These are phyloP conservation scores for Geodia barretti DNA, from an alignment of 37 sponge, comb jelly and placozoan genomes.

Conservation along the genomic window DNA sequence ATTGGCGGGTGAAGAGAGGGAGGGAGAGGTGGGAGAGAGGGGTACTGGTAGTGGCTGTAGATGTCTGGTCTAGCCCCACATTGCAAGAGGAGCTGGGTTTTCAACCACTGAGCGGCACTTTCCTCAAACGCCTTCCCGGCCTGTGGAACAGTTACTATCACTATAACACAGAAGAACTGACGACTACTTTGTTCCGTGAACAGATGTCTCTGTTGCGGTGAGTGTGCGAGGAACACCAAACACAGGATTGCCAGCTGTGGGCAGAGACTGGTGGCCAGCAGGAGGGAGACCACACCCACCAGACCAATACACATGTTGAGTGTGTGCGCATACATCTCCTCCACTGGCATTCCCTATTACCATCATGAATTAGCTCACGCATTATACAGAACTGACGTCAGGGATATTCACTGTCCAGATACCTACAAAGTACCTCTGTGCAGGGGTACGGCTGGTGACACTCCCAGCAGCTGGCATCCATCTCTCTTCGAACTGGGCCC, in stretches of 20 bases:
- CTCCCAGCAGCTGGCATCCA: no score
- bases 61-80: slow-evolving; percentile 30
- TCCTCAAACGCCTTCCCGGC: slow-evolving; percentile 35
- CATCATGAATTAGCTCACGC: background rate
- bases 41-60: slow-evolving; percentile 44
- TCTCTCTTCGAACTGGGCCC: slow-evolving; percentile 82
- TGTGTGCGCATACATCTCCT: slow-evolving; percentile 39
- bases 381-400: background rate
- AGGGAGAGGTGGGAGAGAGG: slow-evolving; percentile 30
- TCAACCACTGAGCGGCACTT: slow-evolving; percentile 15
- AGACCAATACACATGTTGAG: slow-evolving; percentile 46
- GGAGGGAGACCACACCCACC: slow-evolving; percentile 54
- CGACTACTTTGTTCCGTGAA: slow-evolving; percentile 34
- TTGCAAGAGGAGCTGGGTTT: slow-evolving; percentile 17
- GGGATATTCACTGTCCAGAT: no score
- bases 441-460: no score
- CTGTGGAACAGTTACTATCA: slow-evolving; percentile 7
- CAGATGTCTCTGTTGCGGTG: slow-evolving; percentile 67
- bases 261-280: slow-evolving; percentile 37
- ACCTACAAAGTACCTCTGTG: no score
- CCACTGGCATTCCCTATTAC: background rate
- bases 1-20: slow-evolving; percentile 43
- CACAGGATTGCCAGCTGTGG: slow-evolving; percentile 63
- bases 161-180: background rate
- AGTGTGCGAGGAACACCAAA: slow-evolving; percentile 41